Conservation (phyloP, 2,113 vertebrate species). For the Heterotis niloticus region DNA sequence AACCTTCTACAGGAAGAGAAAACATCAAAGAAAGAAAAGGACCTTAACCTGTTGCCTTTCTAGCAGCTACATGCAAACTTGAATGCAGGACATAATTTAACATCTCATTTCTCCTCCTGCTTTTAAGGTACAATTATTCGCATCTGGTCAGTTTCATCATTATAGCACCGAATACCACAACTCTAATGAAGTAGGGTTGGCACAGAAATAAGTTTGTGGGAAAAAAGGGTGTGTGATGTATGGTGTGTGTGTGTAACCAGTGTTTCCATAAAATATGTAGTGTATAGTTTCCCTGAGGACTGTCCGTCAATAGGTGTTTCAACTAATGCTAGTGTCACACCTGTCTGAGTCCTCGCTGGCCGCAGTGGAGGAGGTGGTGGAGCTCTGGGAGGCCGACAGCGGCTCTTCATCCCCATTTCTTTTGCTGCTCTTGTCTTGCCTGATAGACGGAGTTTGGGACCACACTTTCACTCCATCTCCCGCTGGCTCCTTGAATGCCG, state of each 20-base stretch:
- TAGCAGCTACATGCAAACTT: too few species aligned
- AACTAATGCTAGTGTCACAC: constrained; percentile 35
- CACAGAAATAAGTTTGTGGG: neutral
- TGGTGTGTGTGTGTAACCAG: too few species aligned
- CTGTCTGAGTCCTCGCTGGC: constrained; percentile 71
- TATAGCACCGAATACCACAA: neutral
- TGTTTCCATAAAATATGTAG: too few species aligned
- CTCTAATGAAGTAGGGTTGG: too few species aligned
- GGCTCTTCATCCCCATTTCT: constrained; percentile 21
- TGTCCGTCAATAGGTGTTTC: neutral
- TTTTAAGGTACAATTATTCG: too few species aligned
- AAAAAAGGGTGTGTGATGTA: too few species aligned
- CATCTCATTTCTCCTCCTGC: too few species aligned
- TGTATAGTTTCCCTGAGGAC: neutral
- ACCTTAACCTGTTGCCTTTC: too few species aligned
- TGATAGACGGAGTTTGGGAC: constrained; percentile 25
- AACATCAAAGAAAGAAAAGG: too few species aligned
- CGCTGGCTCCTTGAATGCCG: constrained; percentile 54
- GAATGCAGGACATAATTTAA: too few species aligned
- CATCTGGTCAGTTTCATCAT: too few species aligned
- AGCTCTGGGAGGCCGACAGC: constrained; percentile 71
- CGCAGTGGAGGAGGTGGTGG: constrained; percentile 61
- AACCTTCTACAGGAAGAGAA: too few species aligned
- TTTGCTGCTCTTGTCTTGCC: constrained; percentile 26
- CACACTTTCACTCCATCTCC: constrained; percentile 15